Conservation (phyloP, 2,113 vertebrate genomes). For the Phainopepla nitens region DNA sequence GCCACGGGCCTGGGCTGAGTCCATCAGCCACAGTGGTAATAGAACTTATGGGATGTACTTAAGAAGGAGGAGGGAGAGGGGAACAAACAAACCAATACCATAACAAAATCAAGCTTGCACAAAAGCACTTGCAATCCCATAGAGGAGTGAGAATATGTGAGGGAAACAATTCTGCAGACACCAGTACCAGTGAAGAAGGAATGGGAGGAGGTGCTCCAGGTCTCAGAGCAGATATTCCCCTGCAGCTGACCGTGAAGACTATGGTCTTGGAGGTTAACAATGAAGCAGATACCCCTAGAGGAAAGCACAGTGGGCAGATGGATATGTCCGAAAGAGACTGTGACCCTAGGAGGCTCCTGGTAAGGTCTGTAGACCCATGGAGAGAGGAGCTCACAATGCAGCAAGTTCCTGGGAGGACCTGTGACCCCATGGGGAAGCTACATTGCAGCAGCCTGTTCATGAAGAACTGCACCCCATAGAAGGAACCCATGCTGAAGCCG, state of each 20-base stretch:
- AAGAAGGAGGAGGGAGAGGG: not conserved
- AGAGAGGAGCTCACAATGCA: not conserved
- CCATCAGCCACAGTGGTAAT: not conserved
- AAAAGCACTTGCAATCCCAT: not conserved
- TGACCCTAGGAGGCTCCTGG: not conserved
- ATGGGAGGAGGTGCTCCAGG: not conserved
- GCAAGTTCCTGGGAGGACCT: not conserved
- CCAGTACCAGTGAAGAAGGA: not conserved
- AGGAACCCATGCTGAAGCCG: not conserved
- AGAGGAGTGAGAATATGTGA: not conserved
- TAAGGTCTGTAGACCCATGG: not conserved
- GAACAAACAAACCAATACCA: not conserved
- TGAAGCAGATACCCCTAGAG: not conserved
- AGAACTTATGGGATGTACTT: not conserved
- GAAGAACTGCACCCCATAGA: not conserved
- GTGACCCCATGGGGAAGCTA: fast-evolving
- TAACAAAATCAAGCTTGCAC: not conserved
- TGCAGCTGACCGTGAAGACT: not conserved
- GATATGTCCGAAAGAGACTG: not conserved
- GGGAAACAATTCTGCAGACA: not conserved
- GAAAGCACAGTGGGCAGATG: not conserved
- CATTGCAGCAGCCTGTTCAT: not conserved
- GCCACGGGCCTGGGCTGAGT: not conserved
- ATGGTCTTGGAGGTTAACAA: not conserved
- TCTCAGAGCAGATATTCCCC: not conserved